Evolutionary conservation across 2,113 vertebrate species (phyloP).

Genomic region (Mastomys natalensis): DNA sequence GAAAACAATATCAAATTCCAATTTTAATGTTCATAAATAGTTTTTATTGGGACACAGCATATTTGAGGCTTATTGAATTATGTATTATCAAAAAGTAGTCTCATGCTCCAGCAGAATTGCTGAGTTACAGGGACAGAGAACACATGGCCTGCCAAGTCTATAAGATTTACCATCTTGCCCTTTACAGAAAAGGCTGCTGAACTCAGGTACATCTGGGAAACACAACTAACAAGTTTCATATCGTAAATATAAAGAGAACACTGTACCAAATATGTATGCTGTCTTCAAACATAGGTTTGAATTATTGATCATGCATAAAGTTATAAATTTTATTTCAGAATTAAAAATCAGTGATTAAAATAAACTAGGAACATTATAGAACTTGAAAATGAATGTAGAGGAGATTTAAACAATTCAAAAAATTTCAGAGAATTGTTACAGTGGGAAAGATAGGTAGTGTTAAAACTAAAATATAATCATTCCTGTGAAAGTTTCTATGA

Average conservation of each 20-base stretch:
- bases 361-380: neutral
- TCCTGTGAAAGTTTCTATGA: neutral
- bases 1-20: constrained; percentile 20
- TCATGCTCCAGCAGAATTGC: neutral
- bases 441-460: neutral
- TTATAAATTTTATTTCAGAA: neutral
- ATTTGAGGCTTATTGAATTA: neutral
- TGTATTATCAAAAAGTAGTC: neutral
- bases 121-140: constrained; percentile 3
- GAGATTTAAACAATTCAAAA: neutral
- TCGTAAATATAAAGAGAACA: neutral
- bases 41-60: neutral
- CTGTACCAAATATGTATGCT: neutral
- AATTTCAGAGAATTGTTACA: neutral
- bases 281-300: neutral
- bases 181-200: neutral
- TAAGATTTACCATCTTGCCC: neutral
- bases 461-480: neutral
- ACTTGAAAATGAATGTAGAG: constrained; percentile 27
- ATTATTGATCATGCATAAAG: neutral
- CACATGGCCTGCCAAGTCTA: neutral
- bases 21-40: neutral
- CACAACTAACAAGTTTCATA: constrained; percentile 10
- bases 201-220: neutral
- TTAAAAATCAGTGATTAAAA: constrained; percentile 15